Base-by-base conservation (phyloP, 2,888 invertebrate species). In the Vanessa cardui region DNA sequence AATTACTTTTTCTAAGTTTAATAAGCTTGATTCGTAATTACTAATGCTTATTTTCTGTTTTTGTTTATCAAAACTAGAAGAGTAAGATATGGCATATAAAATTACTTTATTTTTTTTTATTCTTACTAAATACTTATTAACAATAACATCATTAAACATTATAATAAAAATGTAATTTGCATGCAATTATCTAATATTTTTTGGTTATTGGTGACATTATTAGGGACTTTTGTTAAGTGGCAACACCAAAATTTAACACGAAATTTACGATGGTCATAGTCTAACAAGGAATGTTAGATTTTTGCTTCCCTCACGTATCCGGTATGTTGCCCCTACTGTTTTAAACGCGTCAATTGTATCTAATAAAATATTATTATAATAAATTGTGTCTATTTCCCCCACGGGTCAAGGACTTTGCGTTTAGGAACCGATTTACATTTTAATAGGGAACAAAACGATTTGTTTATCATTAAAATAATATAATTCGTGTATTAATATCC, bases 301-400 rank as follows among this genome's bases (percentile, higher is more conserved):
- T n/a, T 64, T 52, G 49, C 58, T 65, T 65, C 62, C 68, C 62
- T n/a, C 70, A 58, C 61, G 47, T 66, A 72, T 75, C 70, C 70
- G 66, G 64, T 68, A 65, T 61, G 50, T 69, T 68, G 5, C 52
- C 72, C 74, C 73, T 65, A 61, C 62, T 49, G 50, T 64, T 64
- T 62, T 61, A 59, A 56, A 62, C 66, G 66, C 65, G 63, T 73
- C 76, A 76, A 76, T 76, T 76, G 77, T 69, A 49, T 52, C 69
- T 74, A 73, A 75, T 77, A 72, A 73, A 76, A 72, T 76, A 72
- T 76, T 71, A 76, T 71, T 73, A 73, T 70, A 71, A 74, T 69
- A 72, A 74, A 75, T 73, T 69, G 73, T 70, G 54, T 46, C 50
- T 58, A 65, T 66, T 65, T 67, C 68, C 54, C 66, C 46, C 64